phyloP scores from a whole-genome alignment of 2,888 invertebrate genomes.

The Drosophila paramelanica region DNA sequence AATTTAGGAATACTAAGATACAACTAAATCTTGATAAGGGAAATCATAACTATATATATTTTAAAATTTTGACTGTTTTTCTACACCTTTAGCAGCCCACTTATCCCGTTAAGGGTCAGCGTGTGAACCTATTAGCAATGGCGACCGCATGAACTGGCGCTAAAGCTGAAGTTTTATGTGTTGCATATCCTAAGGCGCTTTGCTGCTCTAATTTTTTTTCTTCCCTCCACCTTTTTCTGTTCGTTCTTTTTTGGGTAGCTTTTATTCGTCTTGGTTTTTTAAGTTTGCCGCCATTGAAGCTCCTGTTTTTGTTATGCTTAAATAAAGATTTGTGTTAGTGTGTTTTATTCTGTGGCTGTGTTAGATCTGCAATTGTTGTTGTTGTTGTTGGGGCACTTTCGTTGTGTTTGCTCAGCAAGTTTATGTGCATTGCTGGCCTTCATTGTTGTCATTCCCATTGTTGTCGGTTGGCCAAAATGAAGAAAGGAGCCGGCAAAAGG shows the following conservation, averaged over 20 bases:
- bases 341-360: slow-evolving; percentile 45
- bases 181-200: slow-evolving; percentile 75
- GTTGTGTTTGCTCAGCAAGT: slow-evolving; percentile 67
- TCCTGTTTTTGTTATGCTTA: slow-evolving; percentile 72
- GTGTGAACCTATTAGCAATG: slow-evolving; percentile 25
- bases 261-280: slow-evolving; percentile 24
- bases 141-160: slow-evolving; percentile 6
- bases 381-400: slow-evolving; percentile 49
- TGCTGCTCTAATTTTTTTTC: slow-evolving; percentile 69
- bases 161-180: slow-evolving; percentile 66
- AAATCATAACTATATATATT: background rate
- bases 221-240: slow-evolving; percentile 20
- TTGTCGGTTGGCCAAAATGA: slow-evolving; percentile 55
- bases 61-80: too few species aligned
- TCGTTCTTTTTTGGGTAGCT: slow-evolving; percentile 4
- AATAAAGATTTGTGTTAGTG: slow-evolving; percentile 80
- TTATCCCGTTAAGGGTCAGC: slow-evolving; percentile 18
- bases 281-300: slow-evolving; percentile 48
- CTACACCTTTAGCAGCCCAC: too few species aligned
- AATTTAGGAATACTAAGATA: too few species aligned
- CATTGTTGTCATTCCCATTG: slow-evolving; percentile 76
- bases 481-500: slow-evolving; percentile 46
- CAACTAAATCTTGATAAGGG: background rate
- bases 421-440: slow-evolving; percentile 75
- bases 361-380: slow-evolving; percentile 19